A percentile compares a stretch with the other conserved stretches of the same genome.
Conservation (phyloP, 2,888 invertebrate species). For the Troides helena region DNA sequence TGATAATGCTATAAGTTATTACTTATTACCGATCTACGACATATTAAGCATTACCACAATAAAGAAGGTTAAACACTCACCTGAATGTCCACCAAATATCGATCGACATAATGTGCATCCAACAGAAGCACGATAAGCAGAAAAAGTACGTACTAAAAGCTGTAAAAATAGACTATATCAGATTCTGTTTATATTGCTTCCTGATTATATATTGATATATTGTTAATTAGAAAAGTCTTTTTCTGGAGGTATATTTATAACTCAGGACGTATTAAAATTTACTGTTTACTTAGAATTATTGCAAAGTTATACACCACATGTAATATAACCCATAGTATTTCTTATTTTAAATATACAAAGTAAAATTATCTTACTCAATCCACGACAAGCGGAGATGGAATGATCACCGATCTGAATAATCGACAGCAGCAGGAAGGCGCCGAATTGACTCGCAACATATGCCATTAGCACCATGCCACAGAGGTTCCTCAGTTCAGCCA, state of each 20-base stretch:
- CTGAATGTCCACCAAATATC: conserved; percentile 76
- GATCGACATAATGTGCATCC: conserved; percentile 72
- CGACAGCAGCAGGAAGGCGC: conserved; percentile 48
- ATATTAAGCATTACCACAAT: not conserved
- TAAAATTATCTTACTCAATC: conserved; percentile 44
- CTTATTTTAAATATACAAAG: not conserved
- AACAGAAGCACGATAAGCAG: conserved; percentile 64
- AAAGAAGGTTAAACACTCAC: conserved; percentile 40
- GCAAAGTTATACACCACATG: not conserved
- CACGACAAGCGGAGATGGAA: conserved; percentile 35
- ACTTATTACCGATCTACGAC: not conserved
- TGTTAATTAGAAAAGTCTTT: no score
- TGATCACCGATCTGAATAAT: conserved; percentile 41
- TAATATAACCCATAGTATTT: no score
- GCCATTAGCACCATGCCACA: conserved; percentile 40
- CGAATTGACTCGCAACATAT: conserved; percentile 46
- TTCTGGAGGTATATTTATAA: no score
- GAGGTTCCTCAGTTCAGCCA: conserved; percentile 36
- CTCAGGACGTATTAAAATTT: no score
- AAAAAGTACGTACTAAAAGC: conserved; percentile 55
- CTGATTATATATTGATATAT: not conserved
- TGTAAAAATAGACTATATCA: conserved; percentile 35
- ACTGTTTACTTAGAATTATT: not conserved
- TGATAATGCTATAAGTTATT: no score
- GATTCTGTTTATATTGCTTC: not conserved